Percentiles rank a stretch among this genome's conserved stretches.
Conservation (phyloP, 2,113 vertebrate genomes). For the Solea senegalensis region DNA sequence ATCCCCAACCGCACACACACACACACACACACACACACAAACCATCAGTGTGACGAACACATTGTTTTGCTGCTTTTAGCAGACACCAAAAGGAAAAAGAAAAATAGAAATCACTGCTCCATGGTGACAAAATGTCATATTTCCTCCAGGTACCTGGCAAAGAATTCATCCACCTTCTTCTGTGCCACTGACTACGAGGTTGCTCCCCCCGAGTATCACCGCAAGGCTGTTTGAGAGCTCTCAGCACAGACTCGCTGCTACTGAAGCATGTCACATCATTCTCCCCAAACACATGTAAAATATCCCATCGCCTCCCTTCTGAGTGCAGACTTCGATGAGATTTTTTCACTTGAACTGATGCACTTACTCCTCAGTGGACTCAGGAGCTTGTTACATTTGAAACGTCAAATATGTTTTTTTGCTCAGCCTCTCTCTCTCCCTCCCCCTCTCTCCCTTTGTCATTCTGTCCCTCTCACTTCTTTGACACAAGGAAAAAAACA, state of each 20-base stretch:
- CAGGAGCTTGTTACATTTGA: slow-evolving; percentile 35
- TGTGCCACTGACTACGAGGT: slow-evolving; percentile 95
- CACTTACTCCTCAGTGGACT: slow-evolving; percentile 17
- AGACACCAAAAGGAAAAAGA: neutral
- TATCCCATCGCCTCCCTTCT: slow-evolving; percentile 8
- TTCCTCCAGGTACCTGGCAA: slow-evolving; percentile 88
- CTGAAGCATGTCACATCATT: neutral
- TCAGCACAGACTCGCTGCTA: neutral
- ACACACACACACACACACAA: no score
- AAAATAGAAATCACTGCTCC: neutral
- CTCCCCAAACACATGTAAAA: slow-evolving; percentile 40
- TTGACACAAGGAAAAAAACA: slow-evolving; percentile 6
- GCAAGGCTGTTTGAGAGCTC: slow-evolving; percentile 88
- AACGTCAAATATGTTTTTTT: slow-evolving; percentile 15
- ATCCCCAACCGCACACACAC: no score
- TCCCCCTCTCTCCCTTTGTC: neutral
- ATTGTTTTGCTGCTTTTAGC: neutral
- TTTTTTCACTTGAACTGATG: slow-evolving; percentile 57
- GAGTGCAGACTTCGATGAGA: slow-evolving; percentile 37
- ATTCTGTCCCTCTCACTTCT: slow-evolving; percentile 21
- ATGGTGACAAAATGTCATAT: neutral
- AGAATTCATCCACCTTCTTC: slow-evolving; percentile 89
- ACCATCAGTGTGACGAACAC: no score
- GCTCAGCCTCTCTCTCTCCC: slow-evolving; percentile 2
- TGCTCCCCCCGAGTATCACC: slow-evolving; percentile 93